These are phyloP conservation scores for Acleris literana DNA, from an alignment of 2,888 invertebrate genomes.

Conservation along the genomic window DNA sequence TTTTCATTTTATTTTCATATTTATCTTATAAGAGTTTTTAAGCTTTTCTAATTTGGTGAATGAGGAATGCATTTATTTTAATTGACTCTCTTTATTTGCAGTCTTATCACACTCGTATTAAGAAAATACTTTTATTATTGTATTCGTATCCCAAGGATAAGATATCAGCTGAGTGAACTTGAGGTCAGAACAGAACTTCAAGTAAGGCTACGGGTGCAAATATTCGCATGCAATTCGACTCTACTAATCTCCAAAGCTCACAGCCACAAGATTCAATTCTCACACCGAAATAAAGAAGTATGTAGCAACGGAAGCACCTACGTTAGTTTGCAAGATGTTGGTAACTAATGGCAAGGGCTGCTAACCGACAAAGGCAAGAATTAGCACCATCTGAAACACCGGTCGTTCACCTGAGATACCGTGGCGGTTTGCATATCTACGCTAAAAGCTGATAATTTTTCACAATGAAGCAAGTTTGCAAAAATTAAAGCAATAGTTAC, in stretches of 20 bases:
- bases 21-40: too few species aligned
- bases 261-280: neutral
- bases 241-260: too few species aligned
- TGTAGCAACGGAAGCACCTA: conserved; percentile 19
- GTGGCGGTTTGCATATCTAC: conserved; percentile 25
- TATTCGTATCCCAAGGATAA: conserved; percentile 6
- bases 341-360: conserved; percentile 56
- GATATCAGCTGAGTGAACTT: conserved; percentile 9
- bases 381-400: conserved; percentile 67
- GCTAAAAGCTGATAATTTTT: conserved; percentile 29
- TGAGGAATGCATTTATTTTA: neutral
- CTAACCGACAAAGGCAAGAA: conserved; percentile 69
- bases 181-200: conserved; percentile 1
- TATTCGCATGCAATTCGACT: neutral
- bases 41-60: too few species aligned
- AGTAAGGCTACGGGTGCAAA: neutral
- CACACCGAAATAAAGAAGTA: neutral
- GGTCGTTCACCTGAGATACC: conserved; percentile 65
- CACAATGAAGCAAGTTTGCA: conserved; percentile 4
- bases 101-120: neutral
- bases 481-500: conserved; percentile 4
- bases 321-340: conserved; percentile 46
- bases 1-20: too few species aligned
- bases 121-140: neutral
- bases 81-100: neutral